Evolutionary conservation across 2,888 invertebrate genomes (phyloP).

Genomic region (Eupithecia subfuscata): DNA sequence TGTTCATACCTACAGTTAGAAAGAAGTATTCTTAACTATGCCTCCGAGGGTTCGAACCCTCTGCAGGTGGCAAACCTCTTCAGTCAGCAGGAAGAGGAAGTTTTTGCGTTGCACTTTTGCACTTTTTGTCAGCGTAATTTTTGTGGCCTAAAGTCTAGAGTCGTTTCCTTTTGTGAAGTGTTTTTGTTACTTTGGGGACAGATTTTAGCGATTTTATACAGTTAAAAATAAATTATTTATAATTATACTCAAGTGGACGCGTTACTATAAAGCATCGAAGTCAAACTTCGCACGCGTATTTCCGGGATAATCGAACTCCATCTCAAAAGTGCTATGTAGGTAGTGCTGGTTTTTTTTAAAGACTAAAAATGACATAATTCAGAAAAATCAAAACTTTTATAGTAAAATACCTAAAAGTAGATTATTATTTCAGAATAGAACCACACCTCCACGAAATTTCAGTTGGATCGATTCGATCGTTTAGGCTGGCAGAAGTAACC

Average conservation of each 20-base stretch:
- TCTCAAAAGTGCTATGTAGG: background rate
- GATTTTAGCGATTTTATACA: background rate
- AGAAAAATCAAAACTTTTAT: no score
- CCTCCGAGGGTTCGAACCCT: conserved; percentile 21
- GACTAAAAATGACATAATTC: background rate
- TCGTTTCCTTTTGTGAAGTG: background rate
- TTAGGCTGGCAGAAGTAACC: no score
- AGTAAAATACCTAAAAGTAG: no score
- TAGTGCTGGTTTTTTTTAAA: no score
- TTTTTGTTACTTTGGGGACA: background rate
- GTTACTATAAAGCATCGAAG: background rate
- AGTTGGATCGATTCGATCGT: no score
- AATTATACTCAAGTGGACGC: no score
- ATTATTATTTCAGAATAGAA: no score
- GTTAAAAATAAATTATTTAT: background rate
- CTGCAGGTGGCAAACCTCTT: conserved; percentile 41
- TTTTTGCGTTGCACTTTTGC: conserved; percentile 32
- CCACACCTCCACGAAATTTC: no score
- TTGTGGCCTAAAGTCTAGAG: conserved; percentile 7
- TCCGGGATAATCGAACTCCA: background rate
- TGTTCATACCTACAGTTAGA: background rate
- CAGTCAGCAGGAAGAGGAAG: conserved; percentile 36
- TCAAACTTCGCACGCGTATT: background rate
- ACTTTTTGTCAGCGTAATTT: conserved; percentile 18
- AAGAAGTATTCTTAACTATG: background rate